These are phyloP conservation scores for Siniperca chuatsi DNA, from an alignment of 2,113 vertebrate genomes.

Conservation along the genomic window DNA sequence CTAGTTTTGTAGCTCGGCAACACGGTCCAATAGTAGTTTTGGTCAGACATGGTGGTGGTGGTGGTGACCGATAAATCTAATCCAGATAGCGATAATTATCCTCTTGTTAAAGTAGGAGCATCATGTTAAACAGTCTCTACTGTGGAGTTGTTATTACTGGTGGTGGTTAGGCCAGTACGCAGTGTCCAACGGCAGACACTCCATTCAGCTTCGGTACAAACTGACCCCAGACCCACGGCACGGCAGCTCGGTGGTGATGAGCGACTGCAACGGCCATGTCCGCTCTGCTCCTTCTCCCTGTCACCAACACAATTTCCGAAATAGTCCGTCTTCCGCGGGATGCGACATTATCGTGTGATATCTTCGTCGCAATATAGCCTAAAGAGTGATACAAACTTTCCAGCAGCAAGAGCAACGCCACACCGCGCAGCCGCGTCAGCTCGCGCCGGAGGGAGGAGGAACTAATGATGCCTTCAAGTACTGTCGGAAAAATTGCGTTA, in stretches of 20 bases:
- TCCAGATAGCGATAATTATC: conserved; percentile 11
- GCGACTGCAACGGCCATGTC: conserved; percentile 53
- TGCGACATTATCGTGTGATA: conserved; percentile 23
- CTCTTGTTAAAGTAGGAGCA: conserved; percentile 26
- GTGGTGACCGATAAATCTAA: conserved; percentile 38
- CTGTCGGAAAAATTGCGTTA: not conserved
- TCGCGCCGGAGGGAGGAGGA: conserved; percentile 31
- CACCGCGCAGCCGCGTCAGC: conserved; percentile 59
- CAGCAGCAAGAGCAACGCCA: conserved; percentile 49
- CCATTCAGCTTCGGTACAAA: conserved; percentile 60
- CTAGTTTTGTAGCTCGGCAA: conserved; percentile 89
- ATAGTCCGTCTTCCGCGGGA: not conserved
- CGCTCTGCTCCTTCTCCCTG: not conserved
- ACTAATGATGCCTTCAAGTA: conserved; percentile 33
- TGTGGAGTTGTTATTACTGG: not conserved
- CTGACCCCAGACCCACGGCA: conserved; percentile 54
- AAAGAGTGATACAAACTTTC: conserved; percentile 75
- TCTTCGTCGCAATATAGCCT: conserved; percentile 8
- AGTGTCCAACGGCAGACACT: conserved; percentile 61
- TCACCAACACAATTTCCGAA: not conserved
- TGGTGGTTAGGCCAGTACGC: conserved; percentile 53
- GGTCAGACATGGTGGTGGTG: conserved; percentile 89
- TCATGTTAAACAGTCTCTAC: conserved; percentile 31
- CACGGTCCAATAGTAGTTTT: conserved; percentile 91
- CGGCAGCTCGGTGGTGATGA: conserved; percentile 30